Conservation (phyloP, 2,113 vertebrate species). For the Zosterops hypoxanthus region DNA sequence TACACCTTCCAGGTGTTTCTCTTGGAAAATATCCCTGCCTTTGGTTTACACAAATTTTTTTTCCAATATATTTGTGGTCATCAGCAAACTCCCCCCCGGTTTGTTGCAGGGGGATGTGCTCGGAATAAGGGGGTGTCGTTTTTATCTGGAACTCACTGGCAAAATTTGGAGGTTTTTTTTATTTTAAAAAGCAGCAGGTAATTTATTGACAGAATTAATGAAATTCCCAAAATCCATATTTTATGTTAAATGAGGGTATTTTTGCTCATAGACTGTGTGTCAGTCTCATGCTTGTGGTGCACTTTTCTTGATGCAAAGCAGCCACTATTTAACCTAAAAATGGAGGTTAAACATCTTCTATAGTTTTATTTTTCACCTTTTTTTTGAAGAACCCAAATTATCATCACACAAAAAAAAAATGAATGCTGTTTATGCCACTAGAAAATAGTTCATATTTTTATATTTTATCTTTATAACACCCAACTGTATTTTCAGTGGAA, state of each 20-base stretch:
- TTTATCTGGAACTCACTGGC: background rate
- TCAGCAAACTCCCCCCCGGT: slow-evolving; percentile 72
- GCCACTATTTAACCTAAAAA: background rate
- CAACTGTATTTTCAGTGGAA: background rate
- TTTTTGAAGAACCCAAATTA: background rate
- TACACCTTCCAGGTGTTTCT: slow-evolving; percentile 92
- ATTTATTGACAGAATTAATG: background rate
- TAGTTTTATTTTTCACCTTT: background rate
- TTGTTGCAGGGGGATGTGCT: slow-evolving; percentile 71
- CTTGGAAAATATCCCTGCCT: slow-evolving; percentile 77
- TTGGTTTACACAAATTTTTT: slow-evolving; percentile 72
- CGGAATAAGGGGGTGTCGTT: background rate
- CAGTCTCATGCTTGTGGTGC: accelerated
- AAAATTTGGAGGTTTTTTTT: background rate
- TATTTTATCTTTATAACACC: background rate
- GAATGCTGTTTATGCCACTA: accelerated
- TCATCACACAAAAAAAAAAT: background rate
- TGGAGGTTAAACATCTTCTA: accelerated
- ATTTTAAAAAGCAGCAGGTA: background rate
- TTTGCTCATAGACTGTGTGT: accelerated
- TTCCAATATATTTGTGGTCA: slow-evolving; percentile 75
- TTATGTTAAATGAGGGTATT: background rate
- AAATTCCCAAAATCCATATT: background rate
- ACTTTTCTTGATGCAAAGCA: background rate
- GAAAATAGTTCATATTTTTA: background rate